phyloP scores from a whole-genome alignment of 2,888 invertebrate genomes.

The Chouioia cunea region DNA sequence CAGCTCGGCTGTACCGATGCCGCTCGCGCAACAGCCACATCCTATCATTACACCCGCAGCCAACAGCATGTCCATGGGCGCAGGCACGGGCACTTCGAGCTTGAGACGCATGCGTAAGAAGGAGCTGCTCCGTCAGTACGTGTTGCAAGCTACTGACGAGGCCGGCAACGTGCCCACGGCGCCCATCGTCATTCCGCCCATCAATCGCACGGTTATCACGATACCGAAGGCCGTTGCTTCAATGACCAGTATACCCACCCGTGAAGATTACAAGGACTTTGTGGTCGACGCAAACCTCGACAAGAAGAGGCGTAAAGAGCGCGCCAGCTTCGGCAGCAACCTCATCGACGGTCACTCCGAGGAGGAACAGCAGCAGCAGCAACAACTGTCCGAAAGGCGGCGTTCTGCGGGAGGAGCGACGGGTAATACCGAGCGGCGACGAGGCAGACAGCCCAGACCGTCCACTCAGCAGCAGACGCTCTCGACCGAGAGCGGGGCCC shows the following conservation, averaged over 20 bases:
- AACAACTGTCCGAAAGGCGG: conserved; percentile 58
- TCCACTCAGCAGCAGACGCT: conserved; percentile 59
- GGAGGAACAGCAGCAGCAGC: conserved; percentile 26
- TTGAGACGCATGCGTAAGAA: conserved; percentile 91
- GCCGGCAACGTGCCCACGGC: conserved; percentile 73
- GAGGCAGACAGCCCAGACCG: conserved; percentile 61
- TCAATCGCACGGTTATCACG: conserved; percentile 80
- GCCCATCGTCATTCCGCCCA: conserved; percentile 73
- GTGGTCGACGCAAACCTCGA: conserved; percentile 76
- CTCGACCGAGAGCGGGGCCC: background rate
- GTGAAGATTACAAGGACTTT: conserved; percentile 83
- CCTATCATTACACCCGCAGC: conserved; percentile 65
- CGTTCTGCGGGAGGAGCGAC: conserved; percentile 59
- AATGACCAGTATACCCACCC: conserved; percentile 87
- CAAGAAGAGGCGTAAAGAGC: conserved; percentile 77
- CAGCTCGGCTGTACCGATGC: conserved; percentile 71
- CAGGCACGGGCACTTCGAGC: conserved; percentile 77
- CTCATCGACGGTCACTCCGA: conserved; percentile 17
- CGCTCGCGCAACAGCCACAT: conserved; percentile 71
- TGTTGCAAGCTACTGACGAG: conserved; percentile 70
- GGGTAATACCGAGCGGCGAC: conserved; percentile 62
- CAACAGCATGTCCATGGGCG: conserved; percentile 67
- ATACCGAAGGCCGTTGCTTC: conserved; percentile 92
- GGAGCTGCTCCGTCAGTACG: conserved; percentile 84
- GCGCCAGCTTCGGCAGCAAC: conserved; percentile 51